A percentile compares a stretch with the other conserved stretches of the same genome.
Evolutionary conservation across 2,888 invertebrate species (phyloP).

Genomic region (Tridacna gigas): DNA sequence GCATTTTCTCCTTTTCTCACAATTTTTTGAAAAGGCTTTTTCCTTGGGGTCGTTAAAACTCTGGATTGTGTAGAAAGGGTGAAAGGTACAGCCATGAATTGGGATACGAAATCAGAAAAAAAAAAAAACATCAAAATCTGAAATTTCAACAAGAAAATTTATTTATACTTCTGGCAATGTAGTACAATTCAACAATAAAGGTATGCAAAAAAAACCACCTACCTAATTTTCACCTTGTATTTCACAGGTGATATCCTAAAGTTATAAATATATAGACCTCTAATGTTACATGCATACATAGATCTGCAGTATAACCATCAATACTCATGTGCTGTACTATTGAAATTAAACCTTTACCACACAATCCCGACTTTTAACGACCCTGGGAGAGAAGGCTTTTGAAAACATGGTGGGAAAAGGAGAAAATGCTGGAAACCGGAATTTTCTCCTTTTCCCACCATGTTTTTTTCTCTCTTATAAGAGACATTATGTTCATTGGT

Average conservation of each 20-base stretch:
- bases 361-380: too few species aligned
- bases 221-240: background rate
- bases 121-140: background rate
- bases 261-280: background rate
- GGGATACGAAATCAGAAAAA: too few species aligned
- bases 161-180: constrained; percentile 24
- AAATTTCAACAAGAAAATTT: constrained; percentile 22
- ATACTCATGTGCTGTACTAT: too few species aligned
- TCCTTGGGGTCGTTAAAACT: background rate
- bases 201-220: background rate
- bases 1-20: too few species aligned
- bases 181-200: constrained; percentile 6
- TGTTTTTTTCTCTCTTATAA: too few species aligned
- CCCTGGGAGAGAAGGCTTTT: too few species aligned
- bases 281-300: background rate
- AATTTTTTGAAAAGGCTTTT: background rate
- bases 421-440: too few species aligned
- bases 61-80: background rate
- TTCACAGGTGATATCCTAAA: background rate
- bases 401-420: too few species aligned
- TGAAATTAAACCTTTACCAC: too few species aligned
- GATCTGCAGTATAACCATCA: background rate
- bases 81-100: background rate
- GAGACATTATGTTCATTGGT: too few species aligned
- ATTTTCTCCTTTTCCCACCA: too few species aligned